Conservation (phyloP, 1,140 invertebrate species). For the Lucilia cuprina region DNA sequence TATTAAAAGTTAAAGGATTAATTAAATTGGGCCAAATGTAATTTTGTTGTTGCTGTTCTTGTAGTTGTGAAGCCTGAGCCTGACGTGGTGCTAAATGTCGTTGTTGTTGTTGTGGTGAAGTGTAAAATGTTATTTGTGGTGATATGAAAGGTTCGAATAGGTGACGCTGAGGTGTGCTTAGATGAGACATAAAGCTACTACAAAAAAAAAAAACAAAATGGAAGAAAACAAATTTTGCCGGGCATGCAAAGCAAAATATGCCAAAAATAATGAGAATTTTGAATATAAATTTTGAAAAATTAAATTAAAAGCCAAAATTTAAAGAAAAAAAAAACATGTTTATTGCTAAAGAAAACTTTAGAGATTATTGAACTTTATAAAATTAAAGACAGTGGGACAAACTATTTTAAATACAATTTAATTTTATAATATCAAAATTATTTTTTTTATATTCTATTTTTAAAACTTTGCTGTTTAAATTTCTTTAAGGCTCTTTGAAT, state of each 20-base stretch:
- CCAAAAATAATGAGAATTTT: not conserved
- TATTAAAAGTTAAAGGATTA: constrained; percentile 42
- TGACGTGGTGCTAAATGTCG: constrained; percentile 40
- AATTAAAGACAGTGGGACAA: not conserved
- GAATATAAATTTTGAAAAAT: not conserved
- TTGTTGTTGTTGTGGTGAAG: constrained; percentile 44
- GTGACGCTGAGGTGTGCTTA: constrained; percentile 11
- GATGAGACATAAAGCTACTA: constrained; percentile 22
- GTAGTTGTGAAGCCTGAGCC: constrained; percentile 44
- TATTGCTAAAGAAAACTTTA: not conserved
- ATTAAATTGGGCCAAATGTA: constrained; percentile 42
- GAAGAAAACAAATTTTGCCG: not conserved
- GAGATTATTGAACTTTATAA: not conserved
- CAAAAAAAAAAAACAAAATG: not conserved
- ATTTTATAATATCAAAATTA: not conserved
- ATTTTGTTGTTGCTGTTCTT: constrained; percentile 45
- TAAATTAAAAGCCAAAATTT: not conserved
- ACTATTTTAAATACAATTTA: not conserved
- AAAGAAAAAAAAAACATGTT: not conserved
- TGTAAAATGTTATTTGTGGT: constrained; percentile 12
- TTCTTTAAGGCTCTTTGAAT: no score
- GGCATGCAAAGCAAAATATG: not conserved
- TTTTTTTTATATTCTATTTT: no score
- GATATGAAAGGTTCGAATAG: constrained; percentile 19
- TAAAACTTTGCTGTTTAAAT: no score